Evolutionary conservation across 2,113 vertebrate species (phyloP).

Genomic region (Macroglossus sobrinus): DNA sequence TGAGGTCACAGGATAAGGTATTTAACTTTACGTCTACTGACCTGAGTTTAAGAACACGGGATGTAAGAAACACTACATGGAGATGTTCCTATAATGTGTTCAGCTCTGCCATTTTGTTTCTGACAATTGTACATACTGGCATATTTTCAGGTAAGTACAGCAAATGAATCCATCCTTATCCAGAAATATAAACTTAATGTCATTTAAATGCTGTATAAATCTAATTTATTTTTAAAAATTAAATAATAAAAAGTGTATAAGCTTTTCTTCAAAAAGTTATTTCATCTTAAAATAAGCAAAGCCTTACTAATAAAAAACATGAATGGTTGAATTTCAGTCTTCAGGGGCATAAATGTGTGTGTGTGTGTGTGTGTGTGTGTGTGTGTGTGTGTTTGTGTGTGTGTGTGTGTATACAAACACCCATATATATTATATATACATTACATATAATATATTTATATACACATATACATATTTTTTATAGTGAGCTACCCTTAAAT

Average conservation of each 20-base stretch:
- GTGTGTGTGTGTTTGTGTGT: too few relatives aligned
- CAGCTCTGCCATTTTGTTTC: not conserved
- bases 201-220: not conserved
- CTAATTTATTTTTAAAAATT: not conserved
- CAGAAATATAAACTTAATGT: not conserved
- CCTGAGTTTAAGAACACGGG: not conserved
- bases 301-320: not conserved
- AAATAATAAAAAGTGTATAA: not conserved
- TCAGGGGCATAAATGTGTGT: not conserved
- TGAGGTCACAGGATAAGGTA: not conserved
- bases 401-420: too few relatives aligned
- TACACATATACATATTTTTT: not conserved
- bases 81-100: not conserved
- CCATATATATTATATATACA: not conserved
- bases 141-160: not conserved
- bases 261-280: not conserved
- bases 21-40: not conserved
- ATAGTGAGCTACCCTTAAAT: not conserved
- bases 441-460: not conserved
- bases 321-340: not conserved
- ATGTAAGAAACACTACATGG: not conserved
- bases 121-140: not conserved
- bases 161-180: not conserved
- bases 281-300: not conserved
- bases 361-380: too few relatives aligned